Base-by-base conservation (phyloP, 2,888 invertebrate species). In the Melieria crassipennis region DNA sequence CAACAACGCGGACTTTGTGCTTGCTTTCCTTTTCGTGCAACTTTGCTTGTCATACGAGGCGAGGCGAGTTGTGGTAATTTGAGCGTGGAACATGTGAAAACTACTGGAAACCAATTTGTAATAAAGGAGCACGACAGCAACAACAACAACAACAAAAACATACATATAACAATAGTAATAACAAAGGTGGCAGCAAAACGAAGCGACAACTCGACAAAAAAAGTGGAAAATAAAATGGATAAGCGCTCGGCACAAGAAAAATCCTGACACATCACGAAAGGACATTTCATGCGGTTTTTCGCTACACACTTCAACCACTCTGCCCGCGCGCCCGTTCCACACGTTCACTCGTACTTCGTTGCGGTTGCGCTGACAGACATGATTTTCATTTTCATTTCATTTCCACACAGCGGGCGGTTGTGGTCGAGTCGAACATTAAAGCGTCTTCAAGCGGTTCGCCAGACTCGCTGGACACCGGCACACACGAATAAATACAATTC, bases 221-320 rank as follows among this genome's bases (percentile, higher is more conserved):
- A 48, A 65, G 70, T 55, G 56, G 16, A 47, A 62, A 67, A 62
- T 64, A 61, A 62, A 47, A 46, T 7, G 16, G 60, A 45, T 67
- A 56, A 69, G 45, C 65, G 30, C 30, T 30, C 30, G 50, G 13
- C 55, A 65, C 13, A 66, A 76, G 77, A 79, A 81, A 81, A 81
- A 81, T 81, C 80, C 80, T 79, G 81, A 82, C 82, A 82, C 81
- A 82, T 81, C 82, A 81, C 82, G 81, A 78, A 76, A 74, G 69
- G 72, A 73, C 68, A 72, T 70, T 64, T 64, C 69, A 64, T 71
- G 70, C 65, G 70, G 58, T 71, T 73, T 57, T 55, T 63, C 74
- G 64, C 74, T 72, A 69, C 68, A 62, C 45, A 48, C 58, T 63
- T 48, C 48, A 30, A 48, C 10, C n/a, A 46, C 50, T 30, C 58